phyloP scores from a whole-genome alignment of 2,888 invertebrate genomes.

The Phragmatobia fuliginosa region DNA sequence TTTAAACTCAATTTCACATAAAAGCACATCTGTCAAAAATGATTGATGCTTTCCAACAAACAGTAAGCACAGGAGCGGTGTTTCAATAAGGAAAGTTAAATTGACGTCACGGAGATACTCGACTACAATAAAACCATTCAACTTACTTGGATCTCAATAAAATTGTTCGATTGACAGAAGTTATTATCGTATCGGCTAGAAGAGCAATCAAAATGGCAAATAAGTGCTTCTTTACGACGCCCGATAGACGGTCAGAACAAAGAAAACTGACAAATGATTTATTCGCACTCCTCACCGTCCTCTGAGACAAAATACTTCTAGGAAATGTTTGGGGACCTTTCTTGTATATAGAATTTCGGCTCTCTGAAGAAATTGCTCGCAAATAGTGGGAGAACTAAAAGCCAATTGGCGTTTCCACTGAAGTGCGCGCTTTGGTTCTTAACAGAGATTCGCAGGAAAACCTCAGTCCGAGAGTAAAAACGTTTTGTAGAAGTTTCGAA shows the following conservation, averaged over 20 bases:
- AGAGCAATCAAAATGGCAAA: slow-evolving; percentile 18
- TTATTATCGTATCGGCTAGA: slow-evolving; percentile 15
- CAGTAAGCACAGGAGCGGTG: slow-evolving; percentile 24
- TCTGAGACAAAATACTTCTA: not conserved
- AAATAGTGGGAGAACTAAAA: slow-evolving; percentile 13
- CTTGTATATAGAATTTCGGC: not conserved
- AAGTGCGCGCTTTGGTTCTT: slow-evolving; percentile 7
- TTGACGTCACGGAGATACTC: slow-evolving; percentile 26
- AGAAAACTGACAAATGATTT: not conserved
- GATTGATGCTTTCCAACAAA: slow-evolving; percentile 22
- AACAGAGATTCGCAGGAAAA: not conserved
- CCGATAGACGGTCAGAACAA: slow-evolving; percentile 4
- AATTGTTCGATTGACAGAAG: slow-evolving; percentile 24
- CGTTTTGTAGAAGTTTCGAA: not conserved
- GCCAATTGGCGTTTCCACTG: slow-evolving; percentile 9
- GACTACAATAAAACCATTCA: slow-evolving; percentile 25
- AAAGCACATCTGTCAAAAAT: slow-evolving; percentile 16
- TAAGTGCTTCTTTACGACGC: slow-evolving; percentile 20
- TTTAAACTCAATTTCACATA: not conserved
- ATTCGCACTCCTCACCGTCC: not conserved
- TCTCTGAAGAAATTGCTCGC: slow-evolving; percentile 7
- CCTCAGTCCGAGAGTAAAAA: not conserved
- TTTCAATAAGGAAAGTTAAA: slow-evolving; percentile 42
- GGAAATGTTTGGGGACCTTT: not conserved
- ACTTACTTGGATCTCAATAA: slow-evolving; percentile 24